Evolutionary conservation across 2,888 invertebrate genomes (phyloP), one percentile per base, ranked within the genome.

Genomic region (Athripsodes cinereus): DNA sequence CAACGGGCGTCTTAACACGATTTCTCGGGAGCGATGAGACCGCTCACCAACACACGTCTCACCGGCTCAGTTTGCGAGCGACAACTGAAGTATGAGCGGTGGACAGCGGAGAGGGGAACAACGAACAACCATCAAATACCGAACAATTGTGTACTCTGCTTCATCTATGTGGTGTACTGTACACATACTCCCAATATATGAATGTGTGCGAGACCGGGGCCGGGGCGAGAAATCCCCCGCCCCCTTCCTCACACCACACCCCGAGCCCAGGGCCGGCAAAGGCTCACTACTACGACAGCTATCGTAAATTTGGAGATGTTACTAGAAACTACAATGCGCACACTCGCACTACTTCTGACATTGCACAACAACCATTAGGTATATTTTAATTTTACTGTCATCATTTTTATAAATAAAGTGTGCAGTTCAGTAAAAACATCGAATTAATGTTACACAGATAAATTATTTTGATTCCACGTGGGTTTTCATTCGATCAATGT

Each of bases 301-400:
- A 56, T 60, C 60, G 60, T 60, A 60, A 60, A 60, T 60, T 60
- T 57, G 57, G 49, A 60, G 60, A 60, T 52, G 56, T 60, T 57
- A 59, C 59, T 56, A 59, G 59, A 56, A 59, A 59, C 52, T 60
- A 57, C 57, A 53, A 53, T 53, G 60, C 60, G 56, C 56, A 53
- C 34, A 52, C 54, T 52, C 53, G n/a, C 31, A 31, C 8, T 46
- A 8, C 16, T 5, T 46, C 16, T 18, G n/a, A n/a, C n/a, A n/a
- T n/a, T n/a, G n/a, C n/a, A n/a, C n/a, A n/a, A n/a, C n/a, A n/a
- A n/a, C n/a, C n/a, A n/a, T n/a, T n/a, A n/a, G n/a, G n/a, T n/a
- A n/a, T n/a, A n/a, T n/a, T n/a, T n/a, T n/a, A n/a, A n/a, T n/a
- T n/a, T n/a, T n/a, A n/a, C n/a, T n/a, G n/a, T n/a, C n/a, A n/a